Conservation (phyloP, 2,797 vertebrate species). For the Enteromius viviparus region DNA sequence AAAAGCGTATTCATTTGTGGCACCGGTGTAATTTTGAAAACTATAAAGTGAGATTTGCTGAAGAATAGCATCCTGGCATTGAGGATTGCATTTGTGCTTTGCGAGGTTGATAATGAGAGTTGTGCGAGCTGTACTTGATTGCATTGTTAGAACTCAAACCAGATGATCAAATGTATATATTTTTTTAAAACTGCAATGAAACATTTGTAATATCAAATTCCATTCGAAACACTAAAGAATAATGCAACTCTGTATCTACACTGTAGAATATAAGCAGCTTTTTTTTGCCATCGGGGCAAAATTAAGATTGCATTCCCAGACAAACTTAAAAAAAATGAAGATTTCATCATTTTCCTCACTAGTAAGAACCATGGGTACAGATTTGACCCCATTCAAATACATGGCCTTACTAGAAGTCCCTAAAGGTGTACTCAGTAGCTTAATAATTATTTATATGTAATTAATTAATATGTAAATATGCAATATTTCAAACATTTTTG, state of each 20-base stretch:
- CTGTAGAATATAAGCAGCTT: conserved; percentile 3
- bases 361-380: neutral
- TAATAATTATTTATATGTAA: neutral
- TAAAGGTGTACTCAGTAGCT: neutral
- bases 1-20: conserved; percentile 16
- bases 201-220: neutral
- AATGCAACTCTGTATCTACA: conserved; percentile 19
- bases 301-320: conserved; percentile 6
- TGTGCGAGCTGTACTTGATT: conserved; percentile 34
- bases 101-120: conserved; percentile 29
- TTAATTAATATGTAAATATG: neutral
- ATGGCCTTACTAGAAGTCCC: neutral
- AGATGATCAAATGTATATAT: neutral
- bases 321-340: neutral
- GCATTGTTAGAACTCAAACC: neutral
- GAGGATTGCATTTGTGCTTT: conserved; percentile 40
- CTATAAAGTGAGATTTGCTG: conserved; percentile 8
- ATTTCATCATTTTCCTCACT: neutral
- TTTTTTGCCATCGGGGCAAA: neutral
- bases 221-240: neutral
- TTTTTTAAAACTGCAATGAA: conserved; percentile 1
- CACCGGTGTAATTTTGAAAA: conserved; percentile 23
- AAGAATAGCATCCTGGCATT: conserved; percentile 4
- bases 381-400: conserved; percentile 17
- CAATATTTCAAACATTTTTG: neutral